These are phyloP conservation scores for Oxyruncus cristatus DNA, from an alignment of 2,113 vertebrate genomes.

Conservation along the genomic window DNA sequence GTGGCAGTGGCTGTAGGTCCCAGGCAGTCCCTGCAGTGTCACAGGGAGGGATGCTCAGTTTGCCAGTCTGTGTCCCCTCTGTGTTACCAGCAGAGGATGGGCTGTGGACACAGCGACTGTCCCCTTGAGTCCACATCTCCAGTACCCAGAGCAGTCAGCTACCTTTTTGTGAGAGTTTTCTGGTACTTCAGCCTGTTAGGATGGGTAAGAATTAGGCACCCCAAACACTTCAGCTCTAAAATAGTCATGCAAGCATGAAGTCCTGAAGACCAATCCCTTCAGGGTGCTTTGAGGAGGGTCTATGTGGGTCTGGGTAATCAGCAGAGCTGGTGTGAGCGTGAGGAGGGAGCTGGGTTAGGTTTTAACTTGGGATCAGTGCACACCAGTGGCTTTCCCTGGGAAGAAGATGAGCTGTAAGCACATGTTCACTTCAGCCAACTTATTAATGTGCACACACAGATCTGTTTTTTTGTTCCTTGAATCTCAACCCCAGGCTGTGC, in stretches of 20 bases:
- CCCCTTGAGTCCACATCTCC: rapidly evolving
- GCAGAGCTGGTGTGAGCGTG: background rate
- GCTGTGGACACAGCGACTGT: background rate
- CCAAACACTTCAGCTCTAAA: background rate
- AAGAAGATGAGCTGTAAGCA: background rate
- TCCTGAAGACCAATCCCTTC: background rate
- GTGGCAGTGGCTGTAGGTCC: rapidly evolving
- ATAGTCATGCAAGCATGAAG: rapidly evolving
- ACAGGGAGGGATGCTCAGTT: background rate
- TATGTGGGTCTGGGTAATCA: background rate
- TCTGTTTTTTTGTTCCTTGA: background rate
- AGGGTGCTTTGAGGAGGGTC: background rate
- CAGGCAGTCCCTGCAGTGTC: background rate
- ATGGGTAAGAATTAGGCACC: background rate
- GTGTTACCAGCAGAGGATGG: background rate
- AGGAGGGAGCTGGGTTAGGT: background rate
- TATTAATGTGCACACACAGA: background rate
- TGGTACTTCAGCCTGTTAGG: rapidly evolving
- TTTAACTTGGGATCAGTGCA: background rate
- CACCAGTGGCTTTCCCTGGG: background rate
- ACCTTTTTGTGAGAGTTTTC: background rate
- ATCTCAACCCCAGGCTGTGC: background rate
- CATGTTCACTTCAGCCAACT: background rate
- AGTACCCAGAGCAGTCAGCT: background rate
- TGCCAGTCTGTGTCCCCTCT: background rate